A percentile compares a stretch with the other conserved stretches of the same genome.
Conservation (phyloP, 1,140 invertebrate genomes). For the Pseudomyrmex cubaensis region DNA sequence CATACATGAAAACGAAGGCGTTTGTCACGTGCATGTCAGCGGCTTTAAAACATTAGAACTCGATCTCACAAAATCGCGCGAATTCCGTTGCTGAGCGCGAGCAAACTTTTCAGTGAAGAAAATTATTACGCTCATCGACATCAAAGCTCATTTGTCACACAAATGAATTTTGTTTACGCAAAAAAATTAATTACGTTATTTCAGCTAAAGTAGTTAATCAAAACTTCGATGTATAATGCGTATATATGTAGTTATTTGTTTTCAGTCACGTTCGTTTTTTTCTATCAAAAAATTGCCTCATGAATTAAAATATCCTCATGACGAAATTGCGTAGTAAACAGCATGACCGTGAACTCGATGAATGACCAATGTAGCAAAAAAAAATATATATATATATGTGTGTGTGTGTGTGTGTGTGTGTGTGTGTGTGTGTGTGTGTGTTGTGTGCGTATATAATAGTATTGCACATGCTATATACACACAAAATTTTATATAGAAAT, state of each 20-base stretch:
- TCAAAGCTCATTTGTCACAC: background rate
- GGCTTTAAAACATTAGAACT: conserved; percentile 6
- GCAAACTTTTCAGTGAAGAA: conserved; percentile 4
- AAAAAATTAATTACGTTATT: background rate
- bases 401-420: too few species aligned
- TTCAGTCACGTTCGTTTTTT: background rate
- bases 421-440: too few species aligned
- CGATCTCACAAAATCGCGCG: conserved; percentile 31
- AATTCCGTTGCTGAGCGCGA: background rate
- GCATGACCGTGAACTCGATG: conserved; percentile 42
- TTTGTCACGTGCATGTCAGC: conserved; percentile 25
- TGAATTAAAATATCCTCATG: background rate
- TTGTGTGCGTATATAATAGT: too few species aligned
- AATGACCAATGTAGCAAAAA: conserved; percentile 27
- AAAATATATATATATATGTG: background rate
- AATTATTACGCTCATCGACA: background rate
- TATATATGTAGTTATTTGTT: background rate
- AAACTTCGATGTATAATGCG: too few species aligned
- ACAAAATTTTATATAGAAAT: too few species aligned
- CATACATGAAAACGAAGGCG: background rate
- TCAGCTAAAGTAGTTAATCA: background rate
- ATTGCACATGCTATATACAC: background rate
- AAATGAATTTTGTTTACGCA: background rate
- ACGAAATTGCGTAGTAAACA: background rate
- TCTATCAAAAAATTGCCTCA: conserved; percentile 15